Evolutionary conservation across 30 jellyfish, hydroid and myxozoan species (phyloP).

Genomic region (Cassiopea xamachana): DNA sequence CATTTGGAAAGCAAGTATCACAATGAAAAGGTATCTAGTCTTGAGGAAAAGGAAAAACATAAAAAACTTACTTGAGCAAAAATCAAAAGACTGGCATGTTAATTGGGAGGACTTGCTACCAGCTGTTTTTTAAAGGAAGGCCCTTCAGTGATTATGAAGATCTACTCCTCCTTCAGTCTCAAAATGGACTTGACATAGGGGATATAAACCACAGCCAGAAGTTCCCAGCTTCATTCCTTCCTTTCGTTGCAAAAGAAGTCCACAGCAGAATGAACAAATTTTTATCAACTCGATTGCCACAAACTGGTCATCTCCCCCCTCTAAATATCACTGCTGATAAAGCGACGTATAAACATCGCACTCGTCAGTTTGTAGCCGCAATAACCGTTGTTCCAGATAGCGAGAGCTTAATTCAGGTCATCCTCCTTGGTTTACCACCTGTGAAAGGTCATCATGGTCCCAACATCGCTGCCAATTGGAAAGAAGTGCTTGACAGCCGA

Average conservation of each 20-base stretch:
- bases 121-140: not conserved
- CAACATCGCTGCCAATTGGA: not conserved
- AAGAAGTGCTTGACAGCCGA: not conserved
- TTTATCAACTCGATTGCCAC: not conserved
- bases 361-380: not conserved
- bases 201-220: not conserved
- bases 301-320: not conserved
- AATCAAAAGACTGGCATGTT: not conserved
- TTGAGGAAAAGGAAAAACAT: no score
- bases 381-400: not conserved
- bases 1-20: no score
- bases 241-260: not conserved
- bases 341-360: not conserved
- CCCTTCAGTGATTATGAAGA: not conserved
- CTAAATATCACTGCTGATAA: not conserved
- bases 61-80: no score
- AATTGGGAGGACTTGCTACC: not conserved
- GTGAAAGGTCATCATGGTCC: not conserved
- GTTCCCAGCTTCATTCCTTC: not conserved
- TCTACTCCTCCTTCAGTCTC: not conserved
- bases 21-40: no score
- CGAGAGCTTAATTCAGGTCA: not conserved
- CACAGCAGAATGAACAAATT: not conserved
- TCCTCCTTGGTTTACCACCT: not conserved
- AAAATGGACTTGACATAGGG: not conserved